These are phyloP conservation scores for Crocidura indochinensis DNA, from an alignment of 2,797 vertebrate genomes.

Conservation along the genomic window DNA sequence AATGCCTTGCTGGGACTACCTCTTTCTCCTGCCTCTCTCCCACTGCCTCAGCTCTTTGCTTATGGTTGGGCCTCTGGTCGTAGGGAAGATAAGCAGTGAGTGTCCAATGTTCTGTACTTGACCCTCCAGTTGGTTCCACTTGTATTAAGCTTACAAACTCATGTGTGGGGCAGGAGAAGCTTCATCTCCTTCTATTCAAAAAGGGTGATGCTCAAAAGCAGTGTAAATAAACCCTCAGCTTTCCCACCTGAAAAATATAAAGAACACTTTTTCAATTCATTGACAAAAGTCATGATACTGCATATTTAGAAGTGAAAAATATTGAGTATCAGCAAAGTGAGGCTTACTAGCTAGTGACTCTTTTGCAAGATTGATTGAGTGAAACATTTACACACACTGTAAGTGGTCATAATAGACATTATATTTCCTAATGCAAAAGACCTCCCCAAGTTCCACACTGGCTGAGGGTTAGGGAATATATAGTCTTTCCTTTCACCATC, in stretches of 20 bases:
- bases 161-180: background rate
- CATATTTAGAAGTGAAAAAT: background rate
- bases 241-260: constrained; percentile 87
- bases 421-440: no score
- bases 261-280: background rate
- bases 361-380: background rate
- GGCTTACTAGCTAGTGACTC: no score
- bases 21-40: background rate
- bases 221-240: constrained; percentile 92
- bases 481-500: no score
- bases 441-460: no score
- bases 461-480: no score
- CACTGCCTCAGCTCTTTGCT: background rate
- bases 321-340: no score
- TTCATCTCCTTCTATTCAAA: constrained; percentile 41
- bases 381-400: no score
- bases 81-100: background rate
- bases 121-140: background rate
- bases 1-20: background rate
- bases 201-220: no score
- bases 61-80: background rate
- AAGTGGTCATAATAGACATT: no score
- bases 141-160: background rate
- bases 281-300: background rate
- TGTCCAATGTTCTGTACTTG: background rate